Evolutionary conservation across 2,888 invertebrate species (phyloP), one percentile per base, ranked within the genome.

Genomic region (Nysson spinosus): DNA sequence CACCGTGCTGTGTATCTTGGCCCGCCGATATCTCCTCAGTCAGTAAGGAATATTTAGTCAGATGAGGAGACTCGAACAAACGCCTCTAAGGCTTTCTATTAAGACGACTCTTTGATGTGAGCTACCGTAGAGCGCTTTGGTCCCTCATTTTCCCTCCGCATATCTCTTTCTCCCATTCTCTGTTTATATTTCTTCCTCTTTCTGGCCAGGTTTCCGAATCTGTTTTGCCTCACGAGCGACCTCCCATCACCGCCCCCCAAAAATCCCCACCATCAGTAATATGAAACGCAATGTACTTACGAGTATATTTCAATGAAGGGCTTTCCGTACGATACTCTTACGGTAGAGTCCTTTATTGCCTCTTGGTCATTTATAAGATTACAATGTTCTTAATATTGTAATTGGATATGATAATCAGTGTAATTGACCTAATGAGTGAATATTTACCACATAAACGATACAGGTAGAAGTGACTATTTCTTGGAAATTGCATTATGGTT

Each of bases 61-160:
- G 84, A 85, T 83, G 85, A 87, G 90, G 75, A 88, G 84, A 87
- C 87, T 87, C 89, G 88, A 89, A 89, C 89, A 89, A 90, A 89
- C 88, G 88, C 89, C 89, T 89, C 86, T 88, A 87, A 90, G 89
- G 89, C 89, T 89, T 89, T 89, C 89, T 89, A 89, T 91, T 89
- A 84, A 91, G 88, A 83, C 80, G 85, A 84, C 84, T 85, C 85
- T 87, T 86, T 86, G 86, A 86, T 86, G 86, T 85, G 80, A 81
- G 81, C 82, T 85, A 82, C 82, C 81, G 82, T 78, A 81, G 78
- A 78, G 74, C 80, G 84, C 83, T 85, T 82, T 82, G 73, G 81
- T 77, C 72, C 76, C 79, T 73, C 75, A 62, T 69, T 62, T 72
- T 60, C 57, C 50, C 34, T 47, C 55, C 32, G 30, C 19, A 17